Conservation (phyloP, 2,888 invertebrate species). For the Drosophila kuntzei region DNA sequence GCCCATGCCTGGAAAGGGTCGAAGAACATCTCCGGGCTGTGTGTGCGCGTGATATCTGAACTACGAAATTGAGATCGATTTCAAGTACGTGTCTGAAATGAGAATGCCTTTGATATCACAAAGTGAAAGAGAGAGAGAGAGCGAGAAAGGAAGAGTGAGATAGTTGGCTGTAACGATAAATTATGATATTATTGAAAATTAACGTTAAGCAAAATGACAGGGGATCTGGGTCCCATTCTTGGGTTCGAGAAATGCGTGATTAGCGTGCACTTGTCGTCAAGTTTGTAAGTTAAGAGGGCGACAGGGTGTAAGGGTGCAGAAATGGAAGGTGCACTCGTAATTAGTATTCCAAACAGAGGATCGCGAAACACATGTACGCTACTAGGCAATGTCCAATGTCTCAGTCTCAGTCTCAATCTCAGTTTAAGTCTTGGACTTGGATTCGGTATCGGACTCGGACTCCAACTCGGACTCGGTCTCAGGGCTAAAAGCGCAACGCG, state of each 20-base stretch:
- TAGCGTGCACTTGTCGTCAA: slow-evolving; percentile 72
- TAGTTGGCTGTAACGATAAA: slow-evolving; percentile 65
- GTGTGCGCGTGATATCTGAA: slow-evolving; percentile 76
- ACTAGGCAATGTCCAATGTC: slow-evolving; percentile 34
- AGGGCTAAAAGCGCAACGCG: slow-evolving; percentile 46
- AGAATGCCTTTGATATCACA: slow-evolving; percentile 36
- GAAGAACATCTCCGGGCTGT: slow-evolving; percentile 7
- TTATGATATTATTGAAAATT: slow-evolving; percentile 79
- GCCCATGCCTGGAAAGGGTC: slow-evolving; percentile 18
- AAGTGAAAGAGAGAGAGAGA: neutral
- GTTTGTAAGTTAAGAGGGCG: slow-evolving; percentile 53
- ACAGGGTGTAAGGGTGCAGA: neutral
- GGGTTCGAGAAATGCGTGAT: slow-evolving; percentile 48
- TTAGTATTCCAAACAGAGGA: slow-evolving; percentile 84
- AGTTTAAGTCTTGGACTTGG: neutral
- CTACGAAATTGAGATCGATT: slow-evolving; percentile 81
- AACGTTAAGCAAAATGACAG: slow-evolving; percentile 72
- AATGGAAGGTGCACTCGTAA: slow-evolving; percentile 52
- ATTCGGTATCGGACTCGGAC: neutral
- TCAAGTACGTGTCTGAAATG: slow-evolving; percentile 68
- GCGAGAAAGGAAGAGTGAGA: neutral
- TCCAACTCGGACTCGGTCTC: neutral
- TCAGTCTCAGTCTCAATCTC: slow-evolving; percentile 1
- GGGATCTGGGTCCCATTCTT: slow-evolving; percentile 8
- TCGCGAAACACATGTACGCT: slow-evolving; percentile 83